Percentiles rank a stretch among this genome's conserved stretches.
Conservation (phyloP, 1,140 invertebrate species). For the Dufourea novaeangliae region DNA sequence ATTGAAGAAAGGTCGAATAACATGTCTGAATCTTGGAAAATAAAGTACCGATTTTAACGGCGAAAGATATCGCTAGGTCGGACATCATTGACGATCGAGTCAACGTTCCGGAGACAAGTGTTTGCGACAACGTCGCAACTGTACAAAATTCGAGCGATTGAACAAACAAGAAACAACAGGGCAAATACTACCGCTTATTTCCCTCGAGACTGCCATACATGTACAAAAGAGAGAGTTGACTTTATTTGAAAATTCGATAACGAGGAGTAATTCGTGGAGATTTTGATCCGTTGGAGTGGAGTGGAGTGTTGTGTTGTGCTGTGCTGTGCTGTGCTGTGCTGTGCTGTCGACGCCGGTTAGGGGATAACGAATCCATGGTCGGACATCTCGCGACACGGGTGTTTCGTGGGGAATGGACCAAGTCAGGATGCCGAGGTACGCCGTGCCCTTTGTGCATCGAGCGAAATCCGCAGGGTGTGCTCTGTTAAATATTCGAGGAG, state of each 20-base stretch:
- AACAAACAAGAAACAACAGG: background rate
- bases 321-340: background rate
- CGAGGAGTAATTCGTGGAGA: background rate
- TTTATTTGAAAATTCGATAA: background rate
- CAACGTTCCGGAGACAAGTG: too few relatives aligned
- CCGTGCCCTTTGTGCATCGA: slow-evolving; percentile 47
- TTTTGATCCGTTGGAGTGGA: background rate
- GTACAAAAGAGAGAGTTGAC: background rate
- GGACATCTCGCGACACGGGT: too few relatives aligned
- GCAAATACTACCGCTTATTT: background rate
- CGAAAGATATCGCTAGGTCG: too few relatives aligned
- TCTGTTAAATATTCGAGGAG: slow-evolving; percentile 16
- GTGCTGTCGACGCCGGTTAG: background rate
- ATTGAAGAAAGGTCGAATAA: too few relatives aligned
- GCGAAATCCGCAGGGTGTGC: slow-evolving; percentile 51
- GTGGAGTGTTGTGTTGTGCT: background rate
- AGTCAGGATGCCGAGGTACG: slow-evolving; percentile 47
- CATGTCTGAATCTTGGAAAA: too few relatives aligned
- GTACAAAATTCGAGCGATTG: background rate
- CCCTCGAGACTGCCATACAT: background rate
- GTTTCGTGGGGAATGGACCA: background rate
- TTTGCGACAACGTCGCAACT: too few relatives aligned
- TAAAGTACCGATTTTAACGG: too few relatives aligned
- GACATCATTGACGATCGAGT: background rate
- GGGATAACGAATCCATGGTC: background rate